Base-by-base conservation (phyloP, 2,113 vertebrate species). In the Desmodus rotundus region DNA sequence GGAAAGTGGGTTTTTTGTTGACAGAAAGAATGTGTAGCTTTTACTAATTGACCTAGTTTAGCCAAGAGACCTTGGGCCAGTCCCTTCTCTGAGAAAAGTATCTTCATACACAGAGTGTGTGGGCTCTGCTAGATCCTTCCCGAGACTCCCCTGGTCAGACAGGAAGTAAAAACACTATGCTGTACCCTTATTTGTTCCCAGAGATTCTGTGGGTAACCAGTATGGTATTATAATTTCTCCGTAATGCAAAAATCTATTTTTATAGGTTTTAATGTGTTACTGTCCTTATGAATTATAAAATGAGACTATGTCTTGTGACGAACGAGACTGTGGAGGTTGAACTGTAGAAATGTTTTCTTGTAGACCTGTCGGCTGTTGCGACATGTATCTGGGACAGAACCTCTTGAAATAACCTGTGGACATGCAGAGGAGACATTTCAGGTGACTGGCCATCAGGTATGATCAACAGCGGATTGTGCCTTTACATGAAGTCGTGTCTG, bases 351-450 rank as follows among this genome's bases (percentile, higher is more conserved):
- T 96, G 54, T 45, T 98, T 94, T 70, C 72, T 96, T 86, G 17
- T 97, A 99, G 99, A 99, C 99, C 19, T 99, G 99, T 94, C 99
- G 99, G 89, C 98, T 99, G 93, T 87, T 99, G 98, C 98, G 99
- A 94, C 99, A 99, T 56, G 98, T 99, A 95, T 99, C 99, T n/a
- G 99, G 99, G 80, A 99, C 99, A 2, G 99, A 99, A 97, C 99
- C 99, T 3, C 98, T 99, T 1, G 99, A 99, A 98, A 99, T 99
- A 89, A 99, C 99, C 56, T 99, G 99, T 76, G 97, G 99, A 92
- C 99, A 99, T 10, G 99, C 99, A 36, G 99, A 99, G 97, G 99
- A 99, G 95, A 99, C 99, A 38, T 99, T 99, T 98, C 99, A 99
- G 92, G 99, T 99, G 96, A 99, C 99, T 85, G 99, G 99, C 68